Conservation (phyloP, 2,888 invertebrate species). For the Bimastos eiseni region DNA sequence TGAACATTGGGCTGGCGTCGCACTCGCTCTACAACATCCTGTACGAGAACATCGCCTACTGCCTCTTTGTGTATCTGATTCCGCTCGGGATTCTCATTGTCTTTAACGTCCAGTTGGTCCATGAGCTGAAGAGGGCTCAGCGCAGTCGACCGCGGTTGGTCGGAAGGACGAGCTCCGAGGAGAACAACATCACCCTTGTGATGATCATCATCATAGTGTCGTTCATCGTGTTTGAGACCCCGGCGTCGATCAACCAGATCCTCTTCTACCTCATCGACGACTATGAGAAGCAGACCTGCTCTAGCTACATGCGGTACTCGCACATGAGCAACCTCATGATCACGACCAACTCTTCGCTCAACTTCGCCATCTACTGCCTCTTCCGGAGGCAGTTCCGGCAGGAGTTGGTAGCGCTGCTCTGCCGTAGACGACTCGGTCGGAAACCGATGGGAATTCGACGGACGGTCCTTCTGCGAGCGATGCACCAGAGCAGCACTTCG, state of each 20-base stretch:
- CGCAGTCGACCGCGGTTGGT: slow-evolving; percentile 38
- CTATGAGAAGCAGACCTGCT: slow-evolving; percentile 34
- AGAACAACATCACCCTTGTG: slow-evolving; percentile 46
- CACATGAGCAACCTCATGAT: slow-evolving; percentile 45
- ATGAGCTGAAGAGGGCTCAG: slow-evolving; percentile 44
- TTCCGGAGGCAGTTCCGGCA: slow-evolving; percentile 45
- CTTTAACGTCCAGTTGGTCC: slow-evolving; percentile 44
- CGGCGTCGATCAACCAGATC: slow-evolving; percentile 46
- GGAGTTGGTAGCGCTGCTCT: slow-evolving; percentile 40
- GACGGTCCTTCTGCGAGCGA: slow-evolving; percentile 36
- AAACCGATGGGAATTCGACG: slow-evolving; percentile 1
- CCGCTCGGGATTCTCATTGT: slow-evolving; percentile 44
- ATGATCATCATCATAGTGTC: slow-evolving; percentile 46
- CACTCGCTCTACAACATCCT: slow-evolving; percentile 43
- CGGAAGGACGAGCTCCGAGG: slow-evolving; percentile 38
- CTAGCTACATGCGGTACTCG: slow-evolving; percentile 40
- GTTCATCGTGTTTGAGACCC: slow-evolving; percentile 46
- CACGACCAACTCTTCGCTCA: slow-evolving; percentile 43
- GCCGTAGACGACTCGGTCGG: slow-evolving; percentile 7
- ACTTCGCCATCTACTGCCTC: slow-evolving; percentile 46
- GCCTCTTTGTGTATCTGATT: slow-evolving; percentile 43
- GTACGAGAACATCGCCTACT: slow-evolving; percentile 45
- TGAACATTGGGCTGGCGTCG: slow-evolving; percentile 41
- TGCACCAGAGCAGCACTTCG: slow-evolving; percentile 31
- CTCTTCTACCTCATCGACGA: slow-evolving; percentile 42